Evolutionary conservation across 2,113 vertebrate genomes (phyloP).

Genomic region (Megaceryle torquata): DNA sequence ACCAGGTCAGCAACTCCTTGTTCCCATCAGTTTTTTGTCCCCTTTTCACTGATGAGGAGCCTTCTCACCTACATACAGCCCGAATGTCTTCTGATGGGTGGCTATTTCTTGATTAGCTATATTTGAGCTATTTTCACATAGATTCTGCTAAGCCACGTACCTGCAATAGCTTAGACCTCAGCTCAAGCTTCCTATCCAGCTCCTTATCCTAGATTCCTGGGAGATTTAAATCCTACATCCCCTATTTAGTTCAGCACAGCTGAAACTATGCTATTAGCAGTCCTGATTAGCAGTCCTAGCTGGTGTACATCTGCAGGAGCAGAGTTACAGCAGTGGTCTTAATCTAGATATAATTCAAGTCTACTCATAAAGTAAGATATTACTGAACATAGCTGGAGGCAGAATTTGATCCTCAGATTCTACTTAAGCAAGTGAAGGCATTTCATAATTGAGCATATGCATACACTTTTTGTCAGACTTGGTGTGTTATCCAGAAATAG

Average conservation of each 20-base stretch:
- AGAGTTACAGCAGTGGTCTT: background rate
- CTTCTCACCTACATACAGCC: background rate
- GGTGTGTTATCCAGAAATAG: conserved; percentile 31
- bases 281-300: background rate
- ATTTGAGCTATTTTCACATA: background rate
- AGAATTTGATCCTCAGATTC: background rate
- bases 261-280: background rate
- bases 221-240: background rate
- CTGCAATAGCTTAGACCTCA: background rate
- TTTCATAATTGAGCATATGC: background rate
- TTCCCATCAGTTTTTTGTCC: background rate
- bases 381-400: accelerated
- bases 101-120: background rate
- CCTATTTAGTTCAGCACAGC: background rate
- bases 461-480: conserved; percentile 8
- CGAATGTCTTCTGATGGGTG: background rate
- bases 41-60: background rate
- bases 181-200: background rate
- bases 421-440: background rate
- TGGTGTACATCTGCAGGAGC: background rate
- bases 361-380: background rate
- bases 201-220: conserved; percentile 23
- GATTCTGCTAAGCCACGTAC: conserved; percentile 1
- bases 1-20: background rate
- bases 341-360: background rate